Percentiles rank a stretch among this genome's conserved stretches.
phyloP scores from a whole-genome alignment of 2,888 invertebrate genomes.

The Apamea sordens region DNA sequence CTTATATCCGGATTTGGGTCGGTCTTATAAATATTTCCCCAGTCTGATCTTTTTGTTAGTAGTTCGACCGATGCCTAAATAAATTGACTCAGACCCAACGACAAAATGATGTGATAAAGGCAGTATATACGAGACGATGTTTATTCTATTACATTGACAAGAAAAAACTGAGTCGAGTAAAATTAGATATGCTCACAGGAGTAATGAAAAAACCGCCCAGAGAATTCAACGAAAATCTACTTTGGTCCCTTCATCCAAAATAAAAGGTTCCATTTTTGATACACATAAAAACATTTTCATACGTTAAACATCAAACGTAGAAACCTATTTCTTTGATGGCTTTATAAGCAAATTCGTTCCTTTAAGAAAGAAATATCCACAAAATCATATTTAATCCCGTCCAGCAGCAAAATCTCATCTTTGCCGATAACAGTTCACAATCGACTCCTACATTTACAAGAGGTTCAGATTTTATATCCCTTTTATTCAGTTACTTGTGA shows the following conservation, averaged over 20 bases:
- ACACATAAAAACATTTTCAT: no score
- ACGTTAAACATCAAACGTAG: not conserved
- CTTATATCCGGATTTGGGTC: slow-evolving; percentile 29
- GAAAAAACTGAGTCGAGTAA: not conserved
- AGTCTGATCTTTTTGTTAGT: slow-evolving; percentile 41
- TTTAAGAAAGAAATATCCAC: slow-evolving; percentile 10
- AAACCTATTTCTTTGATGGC: slow-evolving; percentile 6
- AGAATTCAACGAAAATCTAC: not conserved
- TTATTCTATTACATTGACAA: slow-evolving; percentile 16
- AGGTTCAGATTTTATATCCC: slow-evolving; percentile 39
- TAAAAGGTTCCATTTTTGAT: not conserved
- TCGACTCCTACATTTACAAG: slow-evolving; percentile 52
- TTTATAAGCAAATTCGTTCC: slow-evolving; percentile 3
- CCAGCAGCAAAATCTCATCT: not conserved
- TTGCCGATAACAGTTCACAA: slow-evolving; percentile 40
- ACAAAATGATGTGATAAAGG: slow-evolving; percentile 29
- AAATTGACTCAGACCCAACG: slow-evolving; percentile 31
- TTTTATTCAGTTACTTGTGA: slow-evolving; percentile 59
- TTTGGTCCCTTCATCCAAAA: not conserved
- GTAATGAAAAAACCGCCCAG: not conserved
- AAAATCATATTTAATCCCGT: slow-evolving; percentile 36
- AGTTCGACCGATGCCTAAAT: slow-evolving; percentile 36
- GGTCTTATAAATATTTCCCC: slow-evolving; percentile 32
- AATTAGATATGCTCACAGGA: not conserved
- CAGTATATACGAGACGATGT: not conserved